Evolutionary conservation across 2,888 invertebrate species (phyloP).

Genomic region (Eledona agricola): DNA sequence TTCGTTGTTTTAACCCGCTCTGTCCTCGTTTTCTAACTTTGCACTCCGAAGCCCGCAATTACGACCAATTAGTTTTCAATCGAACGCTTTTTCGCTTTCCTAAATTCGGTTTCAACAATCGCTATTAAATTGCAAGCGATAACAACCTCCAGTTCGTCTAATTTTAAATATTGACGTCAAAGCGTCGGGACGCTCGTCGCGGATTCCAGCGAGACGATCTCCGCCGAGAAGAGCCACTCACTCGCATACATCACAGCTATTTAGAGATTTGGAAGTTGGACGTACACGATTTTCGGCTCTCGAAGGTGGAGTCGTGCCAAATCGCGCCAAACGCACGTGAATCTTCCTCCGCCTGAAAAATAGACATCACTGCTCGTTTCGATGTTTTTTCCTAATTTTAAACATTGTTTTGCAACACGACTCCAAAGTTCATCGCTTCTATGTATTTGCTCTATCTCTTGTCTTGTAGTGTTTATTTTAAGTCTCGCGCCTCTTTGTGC

Average conservation of each 20-base stretch:
- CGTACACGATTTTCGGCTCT: slow-evolving; percentile 42
- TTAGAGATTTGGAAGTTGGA: slow-evolving; percentile 28
- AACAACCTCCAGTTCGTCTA: slow-evolving; percentile 26
- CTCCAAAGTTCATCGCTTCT: slow-evolving; percentile 2
- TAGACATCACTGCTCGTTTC: neutral
- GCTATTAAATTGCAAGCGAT: slow-evolving; percentile 24
- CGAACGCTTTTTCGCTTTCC: neutral
- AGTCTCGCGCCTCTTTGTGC: neutral
- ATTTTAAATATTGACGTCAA: slow-evolving; percentile 34
- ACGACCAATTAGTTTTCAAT: slow-evolving; percentile 1
- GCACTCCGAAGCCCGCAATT: slow-evolving; percentile 1
- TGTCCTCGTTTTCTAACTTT: slow-evolving; percentile 24
- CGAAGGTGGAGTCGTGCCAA: slow-evolving; percentile 49
- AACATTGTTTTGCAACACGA: neutral
- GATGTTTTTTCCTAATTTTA: slow-evolving; percentile 9
- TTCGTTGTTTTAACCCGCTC: slow-evolving; percentile 22
- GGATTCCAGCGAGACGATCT: slow-evolving; percentile 30
- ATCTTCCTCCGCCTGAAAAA: neutral
- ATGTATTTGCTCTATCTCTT: neutral
- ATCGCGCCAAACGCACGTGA: slow-evolving; percentile 19
- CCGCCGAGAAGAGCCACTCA: slow-evolving; percentile 23
- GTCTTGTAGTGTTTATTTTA: slow-evolving; percentile 7
- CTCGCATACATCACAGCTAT: slow-evolving; percentile 23
- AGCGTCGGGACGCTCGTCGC: slow-evolving; percentile 34
- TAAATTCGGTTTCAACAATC: neutral